Evolutionary conservation across 2,797 vertebrate genomes (phyloP), one percentile per base, ranked within the genome.

Genomic region (Erithacus rubecula): DNA sequence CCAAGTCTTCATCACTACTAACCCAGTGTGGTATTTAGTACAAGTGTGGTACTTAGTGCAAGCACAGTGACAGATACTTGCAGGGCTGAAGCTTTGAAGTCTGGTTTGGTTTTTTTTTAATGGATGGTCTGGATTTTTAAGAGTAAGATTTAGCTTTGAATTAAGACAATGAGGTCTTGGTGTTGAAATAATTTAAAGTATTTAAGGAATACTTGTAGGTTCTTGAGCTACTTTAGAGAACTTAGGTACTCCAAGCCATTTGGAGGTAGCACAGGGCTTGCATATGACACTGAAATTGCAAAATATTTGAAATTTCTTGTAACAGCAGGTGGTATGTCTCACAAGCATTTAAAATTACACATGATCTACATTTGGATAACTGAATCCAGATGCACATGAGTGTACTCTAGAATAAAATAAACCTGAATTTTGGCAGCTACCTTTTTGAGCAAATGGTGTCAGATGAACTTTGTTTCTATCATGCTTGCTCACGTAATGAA

Each of bases 271-370:
- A 81, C 0, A 1, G 15, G 51, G 9, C 15, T 83, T 52, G 36
- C 21, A 49, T 14, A 55, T 37, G n/a, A 75, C 20, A 23, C 10
- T 32, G 30, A 69, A 59, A 72, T 91, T 78, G 65, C 49, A 86
- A 83, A 87, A 90, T 46, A 68, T 60, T 67, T 83, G 9, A 34
- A 2, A 3, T 27, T 51, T 78, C 46, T 65, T 83, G 11, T 34
- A 94, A 65, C 43, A 72, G 51, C n/a, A 82, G 29, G 36, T 84
- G 36, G 18, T 17, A 58, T 67, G 26, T 87, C 81, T 88, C 39
- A 84, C 26, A 69, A 87, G 20, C 39, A 65, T 82, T 90, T 93
- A 69, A 89, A 94, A 84, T 90, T 58, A 47, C 51, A 67, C n/a
- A 49, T 32, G 26, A 81, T 11, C 62, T 88, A 46, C 32, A 58